A percentile compares a stretch with the other conserved stretches of the same genome.
phyloP scores from a whole-genome alignment of 2,113 vertebrate genomes.

The Thryonomys swinderianus region DNA sequence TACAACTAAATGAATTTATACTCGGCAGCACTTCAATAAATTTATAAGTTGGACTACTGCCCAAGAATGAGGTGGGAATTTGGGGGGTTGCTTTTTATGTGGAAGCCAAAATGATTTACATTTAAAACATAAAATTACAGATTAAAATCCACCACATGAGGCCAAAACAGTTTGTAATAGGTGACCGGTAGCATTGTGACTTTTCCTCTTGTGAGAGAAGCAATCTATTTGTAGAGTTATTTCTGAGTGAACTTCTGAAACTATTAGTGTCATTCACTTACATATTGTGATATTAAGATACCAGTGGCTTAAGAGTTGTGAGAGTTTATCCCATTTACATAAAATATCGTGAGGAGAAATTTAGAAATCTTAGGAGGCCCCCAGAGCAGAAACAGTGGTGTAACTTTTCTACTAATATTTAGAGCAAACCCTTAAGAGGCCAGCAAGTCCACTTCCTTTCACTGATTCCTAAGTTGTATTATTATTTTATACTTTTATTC shows the following conservation, averaged over 20 bases:
- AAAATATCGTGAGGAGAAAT: not conserved
- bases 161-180: not conserved
- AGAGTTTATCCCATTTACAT: not conserved
- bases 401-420: not conserved
- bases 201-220: constrained; percentile 34
- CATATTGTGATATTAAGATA: not conserved
- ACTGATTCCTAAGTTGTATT: not conserved
- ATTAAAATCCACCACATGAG: constrained; percentile 43
- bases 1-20: constrained; percentile 81
- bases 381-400: not conserved
- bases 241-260: constrained; percentile 50
- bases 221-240: not conserved
- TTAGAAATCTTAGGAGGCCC: not conserved
- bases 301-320: not conserved
- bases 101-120: constrained; percentile 60
- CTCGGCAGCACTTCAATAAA: constrained; percentile 77
- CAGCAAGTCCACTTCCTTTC: not conserved
- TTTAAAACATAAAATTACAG: constrained; percentile 60
- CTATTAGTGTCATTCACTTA: constrained; percentile 6
- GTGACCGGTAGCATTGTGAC: not conserved
- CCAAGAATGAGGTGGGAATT: constrained; percentile 75
- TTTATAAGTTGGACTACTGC: constrained; percentile 80
- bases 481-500: constrained; percentile 25
- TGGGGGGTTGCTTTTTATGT: constrained; percentile 59
- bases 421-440: not conserved